Evolutionary conservation across 2,888 invertebrate species (phyloP).

Genomic region (Phortica magna): DNA sequence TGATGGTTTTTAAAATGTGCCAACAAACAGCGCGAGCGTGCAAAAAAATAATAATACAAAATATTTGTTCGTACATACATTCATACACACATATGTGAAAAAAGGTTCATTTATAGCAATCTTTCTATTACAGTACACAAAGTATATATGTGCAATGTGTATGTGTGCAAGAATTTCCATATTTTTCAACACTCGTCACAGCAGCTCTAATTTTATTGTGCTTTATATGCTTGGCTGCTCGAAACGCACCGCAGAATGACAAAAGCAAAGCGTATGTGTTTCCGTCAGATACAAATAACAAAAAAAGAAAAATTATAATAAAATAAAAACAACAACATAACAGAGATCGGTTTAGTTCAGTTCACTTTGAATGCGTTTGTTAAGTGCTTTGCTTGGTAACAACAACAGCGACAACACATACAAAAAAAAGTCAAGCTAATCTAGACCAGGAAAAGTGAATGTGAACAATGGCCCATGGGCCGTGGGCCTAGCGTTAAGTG

Average conservation of each 20-base stretch:
- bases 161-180: slow-evolving; percentile 3
- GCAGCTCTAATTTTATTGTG: slow-evolving; percentile 43
- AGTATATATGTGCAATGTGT: not conserved
- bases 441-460: slow-evolving; percentile 4
- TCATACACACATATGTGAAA: not conserved
- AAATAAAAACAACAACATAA: not conserved
- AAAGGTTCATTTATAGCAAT: slow-evolving; percentile 28
- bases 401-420: not conserved
- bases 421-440: not conserved
- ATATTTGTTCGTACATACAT: too few species aligned
- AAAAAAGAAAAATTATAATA: not conserved
- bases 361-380: slow-evolving; percentile 1
- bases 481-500: slow-evolving; percentile 53
- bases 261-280: slow-evolving; percentile 51
- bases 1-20: slow-evolving; percentile 43
- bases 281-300: not conserved
- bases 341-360: slow-evolving; percentile 3
- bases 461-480: slow-evolving; percentile 46
- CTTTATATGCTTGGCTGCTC: slow-evolving; percentile 58
- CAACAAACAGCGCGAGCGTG: slow-evolving; percentile 30
- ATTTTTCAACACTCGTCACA: slow-evolving; percentile 12
- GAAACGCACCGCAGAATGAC: slow-evolving; percentile 61
- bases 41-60: not conserved
- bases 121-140: slow-evolving; percentile 20
- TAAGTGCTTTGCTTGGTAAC: not conserved